Evolutionary conservation across 1,140 invertebrate species (phyloP).

Genomic region (Branchinecta lindahli): DNA sequence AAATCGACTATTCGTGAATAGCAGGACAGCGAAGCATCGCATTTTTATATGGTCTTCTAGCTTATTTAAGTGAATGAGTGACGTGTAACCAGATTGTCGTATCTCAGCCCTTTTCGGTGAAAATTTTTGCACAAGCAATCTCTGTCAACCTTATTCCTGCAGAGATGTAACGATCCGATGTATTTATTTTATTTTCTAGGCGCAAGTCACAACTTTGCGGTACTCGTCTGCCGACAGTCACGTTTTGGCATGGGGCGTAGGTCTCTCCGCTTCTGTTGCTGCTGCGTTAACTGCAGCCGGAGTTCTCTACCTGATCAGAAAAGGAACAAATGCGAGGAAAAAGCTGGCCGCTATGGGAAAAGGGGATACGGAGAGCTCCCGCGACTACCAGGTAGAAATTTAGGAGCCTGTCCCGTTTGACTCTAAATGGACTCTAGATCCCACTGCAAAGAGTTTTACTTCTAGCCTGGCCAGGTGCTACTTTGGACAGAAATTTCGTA

Average conservation of each 20-base stretch:
- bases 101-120: no score
- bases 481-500: no score
- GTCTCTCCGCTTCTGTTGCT: conserved; percentile 42
- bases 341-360: conserved; percentile 50
- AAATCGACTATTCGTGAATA: no score
- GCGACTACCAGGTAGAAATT: conserved; percentile 66
- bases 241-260: neutral
- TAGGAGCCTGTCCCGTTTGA: neutral
- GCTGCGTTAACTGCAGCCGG: conserved; percentile 48
- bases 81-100: no score
- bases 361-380: conserved; percentile 72
- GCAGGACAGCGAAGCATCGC: no score
- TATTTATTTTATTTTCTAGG: neutral
- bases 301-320: conserved; percentile 50
- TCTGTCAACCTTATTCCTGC: neutral
- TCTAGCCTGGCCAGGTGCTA: no score
- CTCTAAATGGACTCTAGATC: no score
- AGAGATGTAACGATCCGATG: neutral
- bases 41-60: no score
- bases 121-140: no score
- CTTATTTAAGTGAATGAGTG: no score
- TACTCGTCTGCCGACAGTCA: neutral
- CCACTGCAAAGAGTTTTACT: no score
- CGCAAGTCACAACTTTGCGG: neutral
- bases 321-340: conserved; percentile 48